Base-by-base conservation (phyloP, 2,113 vertebrate species). In the Eclectus roratus region DNA sequence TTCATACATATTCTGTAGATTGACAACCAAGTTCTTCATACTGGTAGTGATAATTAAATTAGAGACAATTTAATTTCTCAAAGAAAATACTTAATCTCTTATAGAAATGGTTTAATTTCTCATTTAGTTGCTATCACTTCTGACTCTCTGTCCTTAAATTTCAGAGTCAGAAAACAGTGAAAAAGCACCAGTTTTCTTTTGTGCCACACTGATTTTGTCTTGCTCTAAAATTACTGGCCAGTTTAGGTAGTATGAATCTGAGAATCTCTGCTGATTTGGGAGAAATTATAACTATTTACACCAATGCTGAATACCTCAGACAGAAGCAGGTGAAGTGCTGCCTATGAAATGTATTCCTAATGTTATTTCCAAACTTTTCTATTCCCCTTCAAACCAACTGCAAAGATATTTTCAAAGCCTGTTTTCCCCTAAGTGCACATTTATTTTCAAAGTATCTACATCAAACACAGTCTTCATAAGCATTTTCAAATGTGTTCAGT, bases 401-500 rank as follows among this genome's bases (percentile, higher is more conserved):
- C 63, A 76, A 73, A 89, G 60, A 64, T 88, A 77, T 87, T 93
- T 92, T 84, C 63, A 84, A 95, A 87, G 41, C 13, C 56, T 66
- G 29, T 83, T 87, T 92, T 90, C 79, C 72, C 50, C 31, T 50
- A 93, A 93, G 56, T 80, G 39, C 68, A 90, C 78, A 46, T 87
- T 79, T 90, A 58, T n/a, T 94, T 93, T 89, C 77, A 96, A 95
- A 93, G 72, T 55, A 73, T 91, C 81, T 82, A 81, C 77, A 95
- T 91, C 88, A 94, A 93, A 94, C 53, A 79, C 52, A n/a, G 76
- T 50, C 78, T 93, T 89, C 69, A 82, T 79, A 79, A 82, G 79
- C 55, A 94, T 95, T 95, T 96, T 87, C 65, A 55, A 79, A 95
- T 93, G 41, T 87, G 69, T 94, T 89, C 80, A 86, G 64, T 91